phyloP scores from a whole-genome alignment of 2,888 invertebrate species.

The Hyalella azteca region DNA sequence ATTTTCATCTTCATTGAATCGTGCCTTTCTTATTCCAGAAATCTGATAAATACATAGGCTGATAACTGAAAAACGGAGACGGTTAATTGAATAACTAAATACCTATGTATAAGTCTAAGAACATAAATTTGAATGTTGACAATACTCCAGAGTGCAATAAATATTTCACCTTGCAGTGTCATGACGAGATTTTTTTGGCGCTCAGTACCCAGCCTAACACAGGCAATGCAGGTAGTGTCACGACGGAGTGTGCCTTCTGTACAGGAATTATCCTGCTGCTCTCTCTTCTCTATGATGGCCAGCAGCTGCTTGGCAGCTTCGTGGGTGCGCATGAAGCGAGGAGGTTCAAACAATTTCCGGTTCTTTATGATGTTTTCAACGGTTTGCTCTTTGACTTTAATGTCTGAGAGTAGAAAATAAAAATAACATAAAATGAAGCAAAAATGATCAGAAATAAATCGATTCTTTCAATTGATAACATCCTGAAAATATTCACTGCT shows the following conservation, averaged over 20 bases:
- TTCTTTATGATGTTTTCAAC: constrained; percentile 90
- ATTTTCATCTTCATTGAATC: no score
- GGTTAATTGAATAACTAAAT: no score
- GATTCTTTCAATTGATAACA: no score
- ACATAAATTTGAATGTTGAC: no score
- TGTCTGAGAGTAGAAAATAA: constrained; percentile 68
- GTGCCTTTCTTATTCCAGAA: no score
- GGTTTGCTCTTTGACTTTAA: constrained; percentile 97
- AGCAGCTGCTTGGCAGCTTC: constrained; percentile 87
- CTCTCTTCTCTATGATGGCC: constrained; percentile 72
- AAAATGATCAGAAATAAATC: no score
- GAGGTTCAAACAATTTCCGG: constrained; percentile 88
- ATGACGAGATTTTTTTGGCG: constrained; percentile 79
- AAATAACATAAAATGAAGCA: background rate
- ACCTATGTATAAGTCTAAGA: no score
- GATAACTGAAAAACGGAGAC: no score
- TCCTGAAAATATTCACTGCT: no score
- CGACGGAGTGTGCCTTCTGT: constrained; percentile 62
- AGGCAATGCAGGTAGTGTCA: constrained; percentile 69
- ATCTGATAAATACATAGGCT: no score
- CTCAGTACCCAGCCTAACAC: constrained; percentile 88
- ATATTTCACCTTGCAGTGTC: constrained; percentile 69
- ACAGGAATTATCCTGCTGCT: constrained; percentile 58
- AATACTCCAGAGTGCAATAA: no score
- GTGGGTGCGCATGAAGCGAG: constrained; percentile 88